Evolutionary conservation across 2,113 vertebrate genomes (phyloP).

Genomic region (Ranitomeya imitator): DNA sequence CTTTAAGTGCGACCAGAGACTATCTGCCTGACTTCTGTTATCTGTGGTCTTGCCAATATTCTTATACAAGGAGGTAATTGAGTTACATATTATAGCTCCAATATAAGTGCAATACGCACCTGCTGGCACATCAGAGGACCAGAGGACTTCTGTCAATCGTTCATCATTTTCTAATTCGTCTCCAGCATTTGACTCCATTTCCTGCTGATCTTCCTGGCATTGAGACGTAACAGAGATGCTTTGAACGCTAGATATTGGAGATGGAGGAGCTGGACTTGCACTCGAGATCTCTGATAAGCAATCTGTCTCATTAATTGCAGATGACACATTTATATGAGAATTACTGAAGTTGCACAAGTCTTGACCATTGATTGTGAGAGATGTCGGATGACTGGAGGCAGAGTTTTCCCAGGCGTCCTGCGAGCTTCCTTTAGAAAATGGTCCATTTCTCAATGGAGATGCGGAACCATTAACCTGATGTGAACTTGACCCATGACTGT

Average conservation of each 20-base stretch:
- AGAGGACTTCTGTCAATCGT: conserved; percentile 72
- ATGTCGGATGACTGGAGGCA: conserved; percentile 61
- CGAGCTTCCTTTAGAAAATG: conserved; percentile 53
- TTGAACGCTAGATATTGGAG: conserved; percentile 66
- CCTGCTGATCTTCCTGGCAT: conserved; percentile 54
- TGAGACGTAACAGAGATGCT: conserved; percentile 67
- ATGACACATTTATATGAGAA: conserved; percentile 22
- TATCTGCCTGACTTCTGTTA: too few relatives aligned
- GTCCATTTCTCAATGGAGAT: conserved; percentile 60
- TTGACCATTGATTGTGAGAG: conserved; percentile 74
- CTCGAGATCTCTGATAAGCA: conserved; percentile 70
- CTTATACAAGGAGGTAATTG: background rate
- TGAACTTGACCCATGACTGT: conserved; percentile 77
- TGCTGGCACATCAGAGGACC: conserved; percentile 72
- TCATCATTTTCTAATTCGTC: conserved; percentile 70
- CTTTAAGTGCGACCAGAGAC: too few relatives aligned
- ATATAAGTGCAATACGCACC: conserved; percentile 63
- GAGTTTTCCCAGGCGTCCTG: conserved; percentile 86
- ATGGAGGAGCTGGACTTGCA: conserved; percentile 69
- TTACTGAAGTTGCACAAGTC: conserved; percentile 74
- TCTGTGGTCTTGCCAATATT: too few relatives aligned
- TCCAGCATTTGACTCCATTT: conserved; percentile 49
- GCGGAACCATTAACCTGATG: conserved; percentile 86
- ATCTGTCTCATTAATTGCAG: conserved; percentile 42
- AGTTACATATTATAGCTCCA: background rate